Percentiles rank a stretch among this genome's conserved stretches.
These are phyloP conservation scores for Sialia sialis DNA, from an alignment of 2,113 vertebrate genomes.

Conservation along the genomic window DNA sequence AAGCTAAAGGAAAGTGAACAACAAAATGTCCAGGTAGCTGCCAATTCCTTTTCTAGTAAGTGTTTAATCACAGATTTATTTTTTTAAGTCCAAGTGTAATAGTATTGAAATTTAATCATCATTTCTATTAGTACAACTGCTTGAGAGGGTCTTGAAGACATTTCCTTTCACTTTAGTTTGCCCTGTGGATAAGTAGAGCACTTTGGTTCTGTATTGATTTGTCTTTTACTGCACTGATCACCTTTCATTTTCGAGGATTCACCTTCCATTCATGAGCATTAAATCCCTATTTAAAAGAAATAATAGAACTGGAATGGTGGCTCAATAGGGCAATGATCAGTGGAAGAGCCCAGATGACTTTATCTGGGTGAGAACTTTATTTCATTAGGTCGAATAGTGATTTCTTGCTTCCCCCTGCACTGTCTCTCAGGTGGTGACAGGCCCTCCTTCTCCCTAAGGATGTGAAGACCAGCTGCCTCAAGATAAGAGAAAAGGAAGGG, in stretches of 20 bases:
- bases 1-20: slow-evolving; percentile 49
- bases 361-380: slow-evolving; percentile 57
- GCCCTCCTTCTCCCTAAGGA: slow-evolving; percentile 23
- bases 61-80: slow-evolving; percentile 52
- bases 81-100: slow-evolving; percentile 34
- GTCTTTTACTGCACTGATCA: slow-evolving; percentile 65
- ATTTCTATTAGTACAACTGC: slow-evolving; percentile 45
- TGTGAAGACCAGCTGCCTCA: slow-evolving; percentile 41
- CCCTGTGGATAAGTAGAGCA: slow-evolving; percentile 48
- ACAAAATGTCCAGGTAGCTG: slow-evolving; percentile 51
- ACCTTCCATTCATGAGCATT: slow-evolving; percentile 62
- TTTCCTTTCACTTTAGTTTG: slow-evolving; percentile 55
- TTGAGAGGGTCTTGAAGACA: slow-evolving; percentile 35
- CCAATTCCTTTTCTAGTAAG: slow-evolving; percentile 56
- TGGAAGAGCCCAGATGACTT: slow-evolving; percentile 39
- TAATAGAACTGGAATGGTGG: slow-evolving; percentile 57
- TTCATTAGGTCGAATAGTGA: slow-evolving; percentile 12
- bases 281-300: slow-evolving; percentile 69
- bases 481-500: slow-evolving; percentile 18
- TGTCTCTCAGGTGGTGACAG: neutral
- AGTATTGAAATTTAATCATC: slow-evolving; percentile 59
- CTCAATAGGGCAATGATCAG: slow-evolving; percentile 63
- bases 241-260: slow-evolving; percentile 63
- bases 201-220: slow-evolving; percentile 67
- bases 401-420: neutral